Evolutionary conservation across 2,797 vertebrate species (phyloP), one percentile per base, ranked within the genome.

Genomic region (Thripadectes ignobilis): DNA sequence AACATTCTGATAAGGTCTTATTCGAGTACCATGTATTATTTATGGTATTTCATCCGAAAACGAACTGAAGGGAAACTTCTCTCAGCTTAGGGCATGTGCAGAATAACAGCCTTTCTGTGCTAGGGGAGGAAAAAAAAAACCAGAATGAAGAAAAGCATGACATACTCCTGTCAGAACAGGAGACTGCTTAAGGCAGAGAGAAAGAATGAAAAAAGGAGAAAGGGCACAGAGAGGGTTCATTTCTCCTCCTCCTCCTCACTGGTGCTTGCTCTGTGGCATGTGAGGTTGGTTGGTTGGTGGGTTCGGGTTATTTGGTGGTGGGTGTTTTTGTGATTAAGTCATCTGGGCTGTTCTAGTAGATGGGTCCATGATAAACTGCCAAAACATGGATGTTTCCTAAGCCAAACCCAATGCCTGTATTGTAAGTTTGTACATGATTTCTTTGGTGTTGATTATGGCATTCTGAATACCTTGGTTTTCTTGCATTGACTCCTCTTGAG

Each of bases 1-100:
- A 96, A 96, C 94, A 96, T 97, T 97, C 89, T 97, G 97, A 98
- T 97, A 97, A 89, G 85, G 95, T 97, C 97, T 98, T 97, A 97
- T 97, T 97, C 96, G 97, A 97, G 91, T 80, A 68, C 67, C 62
- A 97, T 97, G 96, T 97, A 97, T 97, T 97, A 97, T 98, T 98
- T 97, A 98, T 97, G 78, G 36, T 91, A 75, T 96, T 96, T 94
- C 95, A 79, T 96, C 94, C 93, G 95, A 97, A 97, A 97, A 97
- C 94, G 92, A 97, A 83, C 89, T 88, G 83, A 97, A 93, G 72
- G 75, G 71, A 92, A 91, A 96, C 93, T 87, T 96, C 74, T 94
- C 29, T 90, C 82, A 58, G 95, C 85, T 95, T 80, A 81, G 86
- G 88, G 78, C 82, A 85, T 84, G 95, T 94, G 66, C 82, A 92